A percentile compares a stretch with the other conserved stretches of the same genome.
Evolutionary conservation across 1,140 invertebrate species (phyloP).

Genomic region (Sitobion miscanthi): DNA sequence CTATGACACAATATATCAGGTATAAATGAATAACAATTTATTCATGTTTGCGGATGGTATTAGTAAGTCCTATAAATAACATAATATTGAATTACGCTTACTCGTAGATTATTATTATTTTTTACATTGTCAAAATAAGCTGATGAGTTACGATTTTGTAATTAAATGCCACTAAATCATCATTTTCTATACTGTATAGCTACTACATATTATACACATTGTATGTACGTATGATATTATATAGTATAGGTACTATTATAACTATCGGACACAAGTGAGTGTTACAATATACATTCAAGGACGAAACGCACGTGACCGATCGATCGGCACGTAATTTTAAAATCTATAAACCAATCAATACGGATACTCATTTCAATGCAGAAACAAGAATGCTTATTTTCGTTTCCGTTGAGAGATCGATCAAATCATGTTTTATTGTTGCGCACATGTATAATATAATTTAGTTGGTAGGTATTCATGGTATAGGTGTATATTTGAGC

Average conservation of each 20-base stretch:
- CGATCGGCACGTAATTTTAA: constrained; percentile 1
- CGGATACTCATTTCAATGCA: background rate
- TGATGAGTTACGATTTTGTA: background rate
- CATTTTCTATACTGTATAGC: background rate
- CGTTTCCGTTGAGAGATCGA: background rate
- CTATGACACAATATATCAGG: background rate
- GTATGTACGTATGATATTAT: background rate
- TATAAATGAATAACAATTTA: background rate
- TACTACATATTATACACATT: background rate
- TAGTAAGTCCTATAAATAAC: background rate
- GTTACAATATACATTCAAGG: background rate
- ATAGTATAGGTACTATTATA: background rate
- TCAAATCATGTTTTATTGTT: background rate
- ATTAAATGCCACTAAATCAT: background rate
- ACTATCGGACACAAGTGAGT: background rate
- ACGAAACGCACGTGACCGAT: background rate
- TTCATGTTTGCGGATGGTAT: background rate
- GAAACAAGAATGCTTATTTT: background rate
- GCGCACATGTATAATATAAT: background rate
- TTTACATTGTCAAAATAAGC: background rate
- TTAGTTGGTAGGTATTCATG: background rate
- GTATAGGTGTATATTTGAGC: background rate
- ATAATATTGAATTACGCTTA: background rate
- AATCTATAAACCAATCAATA: constrained; percentile 11
- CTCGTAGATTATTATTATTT: background rate